These are phyloP conservation scores for Myotis yumanensis DNA, from an alignment of 2,113 vertebrate species.

Conservation along the genomic window DNA sequence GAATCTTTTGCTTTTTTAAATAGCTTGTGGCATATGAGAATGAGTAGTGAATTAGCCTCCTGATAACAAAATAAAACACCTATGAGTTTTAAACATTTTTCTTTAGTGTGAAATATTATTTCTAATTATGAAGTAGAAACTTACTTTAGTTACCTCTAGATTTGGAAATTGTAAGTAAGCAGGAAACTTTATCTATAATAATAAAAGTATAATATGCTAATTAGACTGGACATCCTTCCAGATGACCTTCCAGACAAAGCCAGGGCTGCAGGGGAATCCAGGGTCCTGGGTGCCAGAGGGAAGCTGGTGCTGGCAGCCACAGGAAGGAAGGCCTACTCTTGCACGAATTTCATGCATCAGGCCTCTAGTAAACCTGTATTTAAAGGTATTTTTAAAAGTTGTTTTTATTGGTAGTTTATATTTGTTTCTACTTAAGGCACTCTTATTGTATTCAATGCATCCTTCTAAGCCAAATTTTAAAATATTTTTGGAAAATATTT, in stretches of 20 bases:
- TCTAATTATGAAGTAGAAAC: not conserved
- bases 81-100: conserved; percentile 1
- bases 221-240: no score
- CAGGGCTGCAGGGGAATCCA: no score
- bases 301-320: no score
- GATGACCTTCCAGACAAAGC: no score
- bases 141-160: not conserved
- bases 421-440: not conserved
- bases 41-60: not conserved
- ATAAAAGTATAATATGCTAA: no score
- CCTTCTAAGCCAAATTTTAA: not conserved
- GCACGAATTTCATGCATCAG: no score
- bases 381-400: not conserved
- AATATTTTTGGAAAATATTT: not conserved
- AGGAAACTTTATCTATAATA: not conserved
- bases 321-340: no score
- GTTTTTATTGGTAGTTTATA: not conserved
- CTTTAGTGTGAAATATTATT: conserved; percentile 9
- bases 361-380: not conserved
- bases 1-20: not conserved
- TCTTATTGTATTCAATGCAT: not conserved
- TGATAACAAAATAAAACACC: not conserved
- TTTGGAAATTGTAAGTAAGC: not conserved
- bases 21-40: not conserved
- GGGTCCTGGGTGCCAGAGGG: no score